Evolutionary conservation across 1,140 invertebrate genomes (phyloP).

Genomic region (Rhagoletis pomonella): DNA sequence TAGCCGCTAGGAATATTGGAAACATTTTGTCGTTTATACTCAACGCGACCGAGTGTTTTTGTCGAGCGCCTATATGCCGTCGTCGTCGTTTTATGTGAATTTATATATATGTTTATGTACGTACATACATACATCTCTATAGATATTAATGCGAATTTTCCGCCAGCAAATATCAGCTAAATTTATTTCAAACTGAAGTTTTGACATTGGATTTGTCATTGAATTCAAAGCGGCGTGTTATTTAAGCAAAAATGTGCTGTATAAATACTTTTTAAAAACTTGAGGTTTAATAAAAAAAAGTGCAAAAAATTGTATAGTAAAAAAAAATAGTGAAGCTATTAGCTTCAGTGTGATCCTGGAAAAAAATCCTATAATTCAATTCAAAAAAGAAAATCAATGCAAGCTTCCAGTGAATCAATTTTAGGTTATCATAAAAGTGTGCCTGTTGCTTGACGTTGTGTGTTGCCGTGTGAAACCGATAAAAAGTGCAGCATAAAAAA

Average conservation of each 20-base stretch:
- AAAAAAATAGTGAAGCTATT: background rate
- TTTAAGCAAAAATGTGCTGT: background rate
- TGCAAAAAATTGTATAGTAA: background rate
- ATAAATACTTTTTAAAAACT: background rate
- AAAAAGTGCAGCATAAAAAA: background rate
- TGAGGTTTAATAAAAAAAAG: background rate
- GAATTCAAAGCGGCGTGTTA: slow-evolving; percentile 56
- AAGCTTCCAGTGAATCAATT: background rate
- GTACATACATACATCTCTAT: background rate
- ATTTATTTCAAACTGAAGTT: slow-evolving; percentile 52
- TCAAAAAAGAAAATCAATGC: background rate
- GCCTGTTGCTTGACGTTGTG: background rate
- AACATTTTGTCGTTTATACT: slow-evolving; percentile 19
- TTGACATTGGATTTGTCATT: slow-evolving; percentile 74
- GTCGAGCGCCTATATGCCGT: background rate
- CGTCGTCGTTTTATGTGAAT: background rate
- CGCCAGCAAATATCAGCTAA: slow-evolving; percentile 17
- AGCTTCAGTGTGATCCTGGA: background rate
- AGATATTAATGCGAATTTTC: slow-evolving; percentile 31
- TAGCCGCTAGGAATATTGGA: slow-evolving; percentile 34
- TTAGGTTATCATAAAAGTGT: background rate
- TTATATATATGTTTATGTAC: background rate
- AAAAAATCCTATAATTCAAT: too few relatives aligned
- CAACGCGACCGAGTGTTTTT: slow-evolving; percentile 19
- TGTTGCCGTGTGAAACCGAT: background rate